Percentiles rank a stretch among this genome's conserved stretches.
phyloP scores from a whole-genome alignment of 2,797 vertebrate species.

The Xiphorhynchus erythropygius region DNA sequence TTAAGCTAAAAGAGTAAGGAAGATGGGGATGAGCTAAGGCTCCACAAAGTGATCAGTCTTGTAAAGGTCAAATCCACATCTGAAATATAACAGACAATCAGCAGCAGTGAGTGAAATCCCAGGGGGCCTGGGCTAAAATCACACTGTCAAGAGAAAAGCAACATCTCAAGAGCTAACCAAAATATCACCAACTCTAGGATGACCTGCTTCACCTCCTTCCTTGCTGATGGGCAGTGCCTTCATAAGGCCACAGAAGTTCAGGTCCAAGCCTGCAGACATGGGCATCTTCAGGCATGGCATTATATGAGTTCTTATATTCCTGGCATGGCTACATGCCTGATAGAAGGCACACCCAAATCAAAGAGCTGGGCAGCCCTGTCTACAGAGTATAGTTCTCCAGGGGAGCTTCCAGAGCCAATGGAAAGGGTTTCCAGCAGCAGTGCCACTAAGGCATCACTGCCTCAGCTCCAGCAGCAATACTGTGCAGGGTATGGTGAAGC shows the following conservation, averaged over 20 bases:
- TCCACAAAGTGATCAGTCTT: neutral
- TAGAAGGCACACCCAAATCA: neutral
- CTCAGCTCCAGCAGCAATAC: neutral
- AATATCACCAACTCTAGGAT: neutral
- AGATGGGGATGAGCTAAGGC: neutral
- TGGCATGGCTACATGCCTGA: neutral
- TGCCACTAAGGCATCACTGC: neutral
- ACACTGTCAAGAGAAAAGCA: neutral
- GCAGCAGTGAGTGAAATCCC: neutral
- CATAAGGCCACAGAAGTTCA: neutral
- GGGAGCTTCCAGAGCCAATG: neutral
- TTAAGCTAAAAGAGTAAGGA: neutral
- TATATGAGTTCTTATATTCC: neutral
- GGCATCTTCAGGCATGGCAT: rapidly evolving
- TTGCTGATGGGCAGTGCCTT: neutral
- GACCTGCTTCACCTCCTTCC: neutral
- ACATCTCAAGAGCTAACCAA: neutral
- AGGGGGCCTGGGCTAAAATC: neutral
- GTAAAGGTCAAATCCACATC: neutral
- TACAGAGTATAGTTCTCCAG: neutral
- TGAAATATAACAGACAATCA: neutral
- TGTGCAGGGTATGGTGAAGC: neutral
- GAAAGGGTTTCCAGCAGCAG: neutral
- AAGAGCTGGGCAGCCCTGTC: neutral
- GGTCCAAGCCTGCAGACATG: neutral